These are phyloP conservation scores for Terebella lapidaria DNA, from an alignment of 2,888 invertebrate genomes.

Conservation along the genomic window DNA sequence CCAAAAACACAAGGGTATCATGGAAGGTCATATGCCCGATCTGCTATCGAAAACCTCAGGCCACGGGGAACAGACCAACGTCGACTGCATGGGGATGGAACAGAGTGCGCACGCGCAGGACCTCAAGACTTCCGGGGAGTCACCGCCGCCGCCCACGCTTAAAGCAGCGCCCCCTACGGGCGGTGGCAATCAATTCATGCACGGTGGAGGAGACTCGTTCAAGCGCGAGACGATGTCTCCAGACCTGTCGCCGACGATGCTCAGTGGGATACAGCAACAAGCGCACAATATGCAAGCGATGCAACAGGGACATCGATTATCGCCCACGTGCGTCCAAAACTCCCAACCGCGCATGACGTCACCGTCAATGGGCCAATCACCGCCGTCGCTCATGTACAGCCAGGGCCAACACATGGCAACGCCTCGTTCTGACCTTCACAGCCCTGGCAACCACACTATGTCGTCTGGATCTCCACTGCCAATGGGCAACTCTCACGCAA, in stretches of 20 bases:
- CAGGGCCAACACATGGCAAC: no score
- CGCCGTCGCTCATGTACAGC: neutral
- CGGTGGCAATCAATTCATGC: neutral
- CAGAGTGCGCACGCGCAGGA: no score
- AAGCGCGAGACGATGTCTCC: neutral
- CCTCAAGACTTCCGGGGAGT: neutral
- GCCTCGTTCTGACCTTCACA: no score
- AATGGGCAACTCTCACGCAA: no score
- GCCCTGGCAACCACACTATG: no score
- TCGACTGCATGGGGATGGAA: neutral
- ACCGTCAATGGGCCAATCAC: neutral
- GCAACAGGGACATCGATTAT: no score
- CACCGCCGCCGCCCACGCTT: neutral
- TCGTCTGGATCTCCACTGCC: neutral
- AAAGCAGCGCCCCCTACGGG: neutral
- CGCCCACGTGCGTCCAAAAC: no score
- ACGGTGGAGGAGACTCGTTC: neutral
- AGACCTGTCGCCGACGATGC: neutral
- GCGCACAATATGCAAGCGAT: no score
- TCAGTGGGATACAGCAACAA: no score
- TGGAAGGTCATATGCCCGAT: neutral
- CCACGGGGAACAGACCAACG: neutral
- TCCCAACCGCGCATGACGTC: neutral
- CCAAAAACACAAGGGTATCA: slow-evolving; percentile 1
- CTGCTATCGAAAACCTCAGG: neutral